A percentile compares a stretch with the other conserved stretches of the same genome.
phyloP scores from a whole-genome alignment of 64 coral and sea anemone genomes.

The Cladopsammia gracilis region DNA sequence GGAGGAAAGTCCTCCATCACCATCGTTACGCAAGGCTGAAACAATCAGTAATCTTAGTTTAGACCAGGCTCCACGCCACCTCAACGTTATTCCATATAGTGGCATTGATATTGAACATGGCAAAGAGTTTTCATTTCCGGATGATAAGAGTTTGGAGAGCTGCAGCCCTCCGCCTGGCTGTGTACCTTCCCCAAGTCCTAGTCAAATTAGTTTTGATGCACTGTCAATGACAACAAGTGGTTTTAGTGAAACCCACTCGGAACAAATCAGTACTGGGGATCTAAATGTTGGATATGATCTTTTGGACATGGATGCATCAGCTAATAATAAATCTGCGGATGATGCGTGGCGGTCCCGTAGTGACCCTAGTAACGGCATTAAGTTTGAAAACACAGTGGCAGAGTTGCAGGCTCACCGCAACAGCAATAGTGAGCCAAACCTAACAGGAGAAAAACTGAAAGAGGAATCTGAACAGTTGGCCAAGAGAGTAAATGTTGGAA shows the following conservation, averaged over 20 bases:
- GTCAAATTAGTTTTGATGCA: slow-evolving; percentile 80
- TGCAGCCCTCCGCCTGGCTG: slow-evolving; percentile 53
- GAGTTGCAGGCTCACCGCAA: slow-evolving; percentile 81
- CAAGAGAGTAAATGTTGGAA: slow-evolving; percentile 64
- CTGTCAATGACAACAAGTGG: slow-evolving; percentile 93
- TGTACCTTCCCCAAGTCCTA: slow-evolving; percentile 71
- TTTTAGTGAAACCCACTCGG: slow-evolving; percentile 83
- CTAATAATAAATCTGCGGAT: slow-evolving; percentile 45
- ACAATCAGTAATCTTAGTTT: slow-evolving; percentile 72
- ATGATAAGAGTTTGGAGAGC: slow-evolving; percentile 63
- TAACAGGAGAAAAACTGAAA: slow-evolving; percentile 81
- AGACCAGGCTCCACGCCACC: slow-evolving; percentile 38
- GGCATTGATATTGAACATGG: slow-evolving; percentile 53
- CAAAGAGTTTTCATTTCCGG: slow-evolving; percentile 9
- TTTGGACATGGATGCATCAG: slow-evolving; percentile 13
- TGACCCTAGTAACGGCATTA: slow-evolving; percentile 77
- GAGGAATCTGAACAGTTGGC: slow-evolving; percentile 79
- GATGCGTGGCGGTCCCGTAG: slow-evolving; percentile 91
- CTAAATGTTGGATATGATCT: slow-evolving; percentile 50
- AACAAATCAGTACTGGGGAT: slow-evolving; percentile 78
- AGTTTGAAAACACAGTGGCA: slow-evolving; percentile 78
- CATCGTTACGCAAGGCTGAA: slow-evolving; percentile 54
- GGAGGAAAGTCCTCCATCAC: slow-evolving; percentile 1
- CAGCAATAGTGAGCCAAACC: slow-evolving; percentile 90
- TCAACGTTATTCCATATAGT: background rate